Evolutionary conservation across 2,113 vertebrate genomes (phyloP), one percentile per base, ranked within the genome.

Genomic region (Dipodomys ordii): DNA sequence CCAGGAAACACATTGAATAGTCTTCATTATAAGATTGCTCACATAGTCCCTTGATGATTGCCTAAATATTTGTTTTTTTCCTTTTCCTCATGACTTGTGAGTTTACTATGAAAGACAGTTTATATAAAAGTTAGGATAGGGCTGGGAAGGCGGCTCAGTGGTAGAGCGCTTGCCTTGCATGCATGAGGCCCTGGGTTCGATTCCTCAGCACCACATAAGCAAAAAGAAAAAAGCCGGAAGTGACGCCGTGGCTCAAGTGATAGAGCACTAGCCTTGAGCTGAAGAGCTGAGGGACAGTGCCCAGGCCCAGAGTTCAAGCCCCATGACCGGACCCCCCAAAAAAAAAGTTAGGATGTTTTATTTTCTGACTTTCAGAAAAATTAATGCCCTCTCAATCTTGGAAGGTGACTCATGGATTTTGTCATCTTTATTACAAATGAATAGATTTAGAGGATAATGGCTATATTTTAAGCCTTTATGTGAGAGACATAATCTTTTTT

Each of bases 341-440:
- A 39, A 39, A 39, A 39, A 39, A 39, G 39, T 5, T 39, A 39
- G 39, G 39, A 39, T 39, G 39, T 39, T 39, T 39, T 65, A 22
- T 86, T 91, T 95, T 83, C 35, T 88, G 16, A 81, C 3, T 88
- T 74, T 83, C 68, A 83, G 44, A 94, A 69, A 80, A 79, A 80
- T 81, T 25, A 71, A 53, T 92, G 18, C 57, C 64, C 19, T 85
- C 53, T 57, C 53, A 92, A 10, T 32, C 67, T 83, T 35, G 82
- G 12, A 79, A 87, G 49, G 19, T 90, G 32, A 68, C 60, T 69
- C 6, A 20, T 82, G 4, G 27, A 12, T 65, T 57, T 90, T 12
- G 13, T 85, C 30, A 44, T 73, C 32, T 2, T 30, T 84, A 62
- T 15, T 11, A 9, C 69, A 87, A 65, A 60, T 76, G 57, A 57